Evolutionary conservation across 2,113 vertebrate genomes (phyloP), one percentile per base, ranked within the genome.

Genomic region (Stigmatopora nigra): DNA sequence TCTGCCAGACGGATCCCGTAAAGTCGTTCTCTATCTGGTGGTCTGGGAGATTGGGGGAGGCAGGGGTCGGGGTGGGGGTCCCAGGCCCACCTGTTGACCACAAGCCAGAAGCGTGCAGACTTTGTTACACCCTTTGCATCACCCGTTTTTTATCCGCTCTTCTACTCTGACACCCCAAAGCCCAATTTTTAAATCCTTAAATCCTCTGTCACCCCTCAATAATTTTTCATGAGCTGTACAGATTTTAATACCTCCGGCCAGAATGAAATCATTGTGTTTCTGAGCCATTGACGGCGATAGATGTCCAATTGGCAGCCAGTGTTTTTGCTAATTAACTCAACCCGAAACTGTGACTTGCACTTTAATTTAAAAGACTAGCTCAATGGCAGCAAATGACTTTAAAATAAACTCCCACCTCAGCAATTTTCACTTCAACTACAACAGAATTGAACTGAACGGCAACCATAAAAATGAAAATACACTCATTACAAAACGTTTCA

Each of bases 1-100:
- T 89, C 89, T 88, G 72, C 79, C 78, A 88, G 87, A 89, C 83
- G 76, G 85, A 88, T 88, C 82, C 86, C 47, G 60, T 87, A 82
- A 86, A 84, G 78, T 84, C 76, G 67, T 45, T 63, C 67, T 71
- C 62, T 73, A 68, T 76, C 65, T 60, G 80, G 78, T 67, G 77
- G 69, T 73, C 75, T 74, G 45, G 63, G 48, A 51, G 70, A 15
- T 67, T 68, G 63, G 20, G 73, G 56, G 31, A n/a, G n/a, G 0
- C 1, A 8, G 36, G 53, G 19, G 72, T 61, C 45, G 74, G 36
- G 0, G 8, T n/a, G n/a, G 57, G 25, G 1, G 1, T 10, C 6
- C 38, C 0, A 4, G 49, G 20, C 69, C 88, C 86, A 86, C 85
- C 88, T 88, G 87, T 89, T 86, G 63, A 82, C 77, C 80, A 71